Conservation (phyloP, 2,113 vertebrate species). For the Alligator sinensis region DNA sequence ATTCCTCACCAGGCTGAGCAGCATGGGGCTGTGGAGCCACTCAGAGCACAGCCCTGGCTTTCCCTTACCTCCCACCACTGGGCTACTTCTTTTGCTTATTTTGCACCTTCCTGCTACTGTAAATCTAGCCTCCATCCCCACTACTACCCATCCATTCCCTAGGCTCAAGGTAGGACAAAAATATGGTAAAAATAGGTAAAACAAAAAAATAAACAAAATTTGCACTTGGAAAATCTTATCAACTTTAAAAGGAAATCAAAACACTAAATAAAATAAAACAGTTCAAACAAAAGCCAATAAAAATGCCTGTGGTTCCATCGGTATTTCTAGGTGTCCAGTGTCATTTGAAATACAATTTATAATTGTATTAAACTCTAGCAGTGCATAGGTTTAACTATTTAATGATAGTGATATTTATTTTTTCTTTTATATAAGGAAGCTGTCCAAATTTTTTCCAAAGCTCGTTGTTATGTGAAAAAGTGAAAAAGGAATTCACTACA, state of each 20-base stretch:
- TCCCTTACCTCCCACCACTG: too few species aligned
- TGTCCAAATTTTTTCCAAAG: background rate
- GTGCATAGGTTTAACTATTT: slow-evolving; percentile 45
- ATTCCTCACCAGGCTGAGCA: too few species aligned
- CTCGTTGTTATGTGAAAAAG: background rate
- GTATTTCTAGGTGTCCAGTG: slow-evolving; percentile 22
- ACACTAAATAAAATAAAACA: slow-evolving; percentile 34
- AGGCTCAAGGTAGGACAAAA: background rate
- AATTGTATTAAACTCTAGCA: slow-evolving; percentile 40
- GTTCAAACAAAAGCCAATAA: slow-evolving; percentile 22
- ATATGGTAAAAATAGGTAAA: background rate
- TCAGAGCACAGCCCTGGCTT: background rate
- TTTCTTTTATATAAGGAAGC: background rate
- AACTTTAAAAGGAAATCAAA: slow-evolving; percentile 9
- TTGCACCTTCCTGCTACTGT: background rate
- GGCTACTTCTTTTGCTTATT: background rate
- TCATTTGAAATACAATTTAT: slow-evolving; percentile 65
- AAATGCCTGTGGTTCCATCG: background rate
- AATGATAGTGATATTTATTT: slow-evolving; percentile 26
- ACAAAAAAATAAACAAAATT: background rate
- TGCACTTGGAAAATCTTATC: slow-evolving; percentile 38
- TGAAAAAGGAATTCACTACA: background rate
- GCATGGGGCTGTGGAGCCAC: too few species aligned
- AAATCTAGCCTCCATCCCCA: background rate
- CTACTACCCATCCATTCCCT: background rate